Percentiles rank a stretch among this genome's conserved stretches.
These are phyloP conservation scores for Rhadina sibilatrix DNA, from an alignment of 2,113 vertebrate species.

Conservation along the genomic window DNA sequence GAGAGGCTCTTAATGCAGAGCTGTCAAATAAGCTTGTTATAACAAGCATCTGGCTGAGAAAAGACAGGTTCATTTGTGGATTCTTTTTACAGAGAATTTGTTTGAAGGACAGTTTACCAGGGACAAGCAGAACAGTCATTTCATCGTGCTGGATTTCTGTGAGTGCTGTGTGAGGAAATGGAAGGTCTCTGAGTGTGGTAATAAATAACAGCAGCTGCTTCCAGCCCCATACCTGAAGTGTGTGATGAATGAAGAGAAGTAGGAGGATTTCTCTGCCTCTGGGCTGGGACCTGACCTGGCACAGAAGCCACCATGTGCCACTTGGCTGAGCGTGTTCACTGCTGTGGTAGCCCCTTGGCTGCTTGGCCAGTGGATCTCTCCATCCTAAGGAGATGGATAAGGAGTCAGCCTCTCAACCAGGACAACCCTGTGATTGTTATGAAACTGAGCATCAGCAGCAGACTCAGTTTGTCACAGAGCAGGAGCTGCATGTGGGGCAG, in stretches of 20 bases:
- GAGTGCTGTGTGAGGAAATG: neutral
- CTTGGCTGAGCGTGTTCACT: accelerated
- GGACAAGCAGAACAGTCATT: neutral
- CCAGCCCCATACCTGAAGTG: neutral
- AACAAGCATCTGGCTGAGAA: conserved; percentile 46
- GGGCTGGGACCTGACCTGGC: neutral
- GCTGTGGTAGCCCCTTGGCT: neutral
- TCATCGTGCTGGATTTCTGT: neutral
- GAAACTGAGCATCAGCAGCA: neutral
- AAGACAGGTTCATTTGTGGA: conserved; percentile 26
- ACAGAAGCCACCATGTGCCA: neutral
- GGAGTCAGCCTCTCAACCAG: neutral
- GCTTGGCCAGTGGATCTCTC: neutral
- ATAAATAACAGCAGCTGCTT: neutral
- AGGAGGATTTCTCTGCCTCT: neutral
- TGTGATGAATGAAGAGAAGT: neutral
- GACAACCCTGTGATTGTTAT: neutral
- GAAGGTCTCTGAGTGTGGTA: neutral
- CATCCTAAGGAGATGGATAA: neutral
- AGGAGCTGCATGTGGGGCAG: accelerated
- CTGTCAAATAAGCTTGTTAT: conserved; percentile 46
- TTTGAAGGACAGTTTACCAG: conserved; percentile 1
- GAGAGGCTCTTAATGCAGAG: conserved; percentile 47
- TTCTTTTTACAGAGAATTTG: neutral
- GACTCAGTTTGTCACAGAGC: neutral